Percentiles rank a stretch among this genome's conserved stretches.
phyloP scores from a whole-genome alignment of 2,797 vertebrate species.

The Heterohyrax brucei region DNA sequence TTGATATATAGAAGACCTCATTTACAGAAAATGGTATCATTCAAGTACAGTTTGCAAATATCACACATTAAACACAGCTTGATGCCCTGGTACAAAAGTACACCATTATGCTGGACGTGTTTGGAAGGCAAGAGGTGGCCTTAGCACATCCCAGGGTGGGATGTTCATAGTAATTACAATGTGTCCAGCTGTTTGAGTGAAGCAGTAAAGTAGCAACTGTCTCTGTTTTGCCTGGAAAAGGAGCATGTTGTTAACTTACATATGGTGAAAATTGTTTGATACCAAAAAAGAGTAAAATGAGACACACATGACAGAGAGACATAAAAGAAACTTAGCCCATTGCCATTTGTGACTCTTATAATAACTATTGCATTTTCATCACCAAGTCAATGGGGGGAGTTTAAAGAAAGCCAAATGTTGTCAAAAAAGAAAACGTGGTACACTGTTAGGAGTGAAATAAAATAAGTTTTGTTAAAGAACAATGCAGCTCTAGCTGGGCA shows the following conservation, averaged over 20 bases:
- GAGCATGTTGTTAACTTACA: constrained; percentile 86
- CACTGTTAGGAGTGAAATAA: neutral
- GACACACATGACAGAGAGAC: constrained; percentile 66
- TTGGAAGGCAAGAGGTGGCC: constrained; percentile 86
- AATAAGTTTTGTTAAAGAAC: neutral
- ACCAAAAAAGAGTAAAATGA: constrained; percentile 45
- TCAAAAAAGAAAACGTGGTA: neutral
- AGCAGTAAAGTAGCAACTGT: constrained; percentile 80
- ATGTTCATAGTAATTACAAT: constrained; percentile 87
- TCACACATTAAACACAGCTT: constrained; percentile 91
- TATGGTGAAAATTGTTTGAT: constrained; percentile 88
- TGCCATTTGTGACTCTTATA: constrained; percentile 75
- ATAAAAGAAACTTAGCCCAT: constrained; percentile 58
- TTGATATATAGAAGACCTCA: constrained; percentile 89
- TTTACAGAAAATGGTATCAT: constrained; percentile 92
- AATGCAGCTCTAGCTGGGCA: neutral
- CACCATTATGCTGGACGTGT: constrained; percentile 84
- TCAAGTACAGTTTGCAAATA: constrained; percentile 89
- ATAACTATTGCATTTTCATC: constrained; percentile 75
- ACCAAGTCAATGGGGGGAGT: neutral
- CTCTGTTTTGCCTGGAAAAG: constrained; percentile 83
- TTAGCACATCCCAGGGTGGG: constrained; percentile 78
- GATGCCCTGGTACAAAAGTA: constrained; percentile 88
- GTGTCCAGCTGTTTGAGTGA: constrained; percentile 88
- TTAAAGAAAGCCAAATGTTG: constrained; percentile 57